A percentile compares a stretch with the other conserved stretches of the same genome.
phyloP scores from a whole-genome alignment of 37 sponge, comb jelly and placozoan species.

The Ianthella basta region DNA sequence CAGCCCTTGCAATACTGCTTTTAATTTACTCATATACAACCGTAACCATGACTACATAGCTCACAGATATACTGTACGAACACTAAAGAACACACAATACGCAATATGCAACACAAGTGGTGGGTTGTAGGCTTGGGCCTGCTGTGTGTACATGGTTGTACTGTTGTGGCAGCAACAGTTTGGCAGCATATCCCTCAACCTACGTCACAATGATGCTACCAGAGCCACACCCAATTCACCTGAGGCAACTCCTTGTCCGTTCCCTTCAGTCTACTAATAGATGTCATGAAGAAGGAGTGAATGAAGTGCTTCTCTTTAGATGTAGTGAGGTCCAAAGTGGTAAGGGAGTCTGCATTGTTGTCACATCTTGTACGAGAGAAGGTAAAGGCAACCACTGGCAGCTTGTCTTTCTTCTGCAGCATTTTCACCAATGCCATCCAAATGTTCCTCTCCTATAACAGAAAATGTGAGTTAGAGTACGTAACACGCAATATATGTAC shows the following conservation, averaged over 20 bases:
- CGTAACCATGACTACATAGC: no score
- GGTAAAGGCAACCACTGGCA: slow-evolving; percentile 97
- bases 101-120: no score
- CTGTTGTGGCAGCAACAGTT: no score
- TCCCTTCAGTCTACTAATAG: slow-evolving; percentile 76
- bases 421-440: slow-evolving; percentile 78
- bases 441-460: slow-evolving; percentile 87
- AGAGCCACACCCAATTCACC: slow-evolving; percentile 31
- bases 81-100: no score
- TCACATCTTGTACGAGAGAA: slow-evolving; percentile 89
- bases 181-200: no score
- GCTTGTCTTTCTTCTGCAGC: slow-evolving; percentile 81
- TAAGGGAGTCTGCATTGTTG: slow-evolving; percentile 78
- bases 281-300: slow-evolving; percentile 85
- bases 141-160: not conserved
- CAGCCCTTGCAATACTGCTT: no score
- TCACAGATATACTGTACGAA: no score
- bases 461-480: not conserved
- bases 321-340: slow-evolving; percentile 80
- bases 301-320: slow-evolving; percentile 84
- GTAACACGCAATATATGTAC: no score
- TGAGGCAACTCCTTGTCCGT: slow-evolving; percentile 89
- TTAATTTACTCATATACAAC: no score
- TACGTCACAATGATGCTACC: no score
- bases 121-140: no score